Percentiles rank a stretch among this genome's conserved stretches.
phyloP scores from a whole-genome alignment of 2,888 invertebrate genomes.

The Nomada flava region DNA sequence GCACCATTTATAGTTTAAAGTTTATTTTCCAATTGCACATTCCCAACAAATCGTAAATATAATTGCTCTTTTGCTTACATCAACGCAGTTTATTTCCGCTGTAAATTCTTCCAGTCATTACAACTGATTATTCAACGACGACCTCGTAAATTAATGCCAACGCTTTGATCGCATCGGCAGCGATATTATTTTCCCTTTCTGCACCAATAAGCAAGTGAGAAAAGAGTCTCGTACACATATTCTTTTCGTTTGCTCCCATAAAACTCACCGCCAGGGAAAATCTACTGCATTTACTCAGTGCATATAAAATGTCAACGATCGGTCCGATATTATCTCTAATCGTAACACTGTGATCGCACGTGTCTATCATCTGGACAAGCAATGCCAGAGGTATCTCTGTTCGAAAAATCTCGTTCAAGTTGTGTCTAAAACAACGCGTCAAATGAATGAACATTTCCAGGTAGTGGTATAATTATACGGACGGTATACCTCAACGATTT shows the following conservation, averaged over 20 bases:
- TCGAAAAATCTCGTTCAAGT: slow-evolving; percentile 69
- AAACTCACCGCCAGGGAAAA: slow-evolving; percentile 75
- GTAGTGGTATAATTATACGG: neutral
- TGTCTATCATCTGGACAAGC: slow-evolving; percentile 71
- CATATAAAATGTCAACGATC: slow-evolving; percentile 74
- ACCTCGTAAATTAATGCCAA: slow-evolving; percentile 39
- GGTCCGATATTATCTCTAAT: slow-evolving; percentile 39
- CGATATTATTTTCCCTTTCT: neutral
- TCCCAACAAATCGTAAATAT: neutral
- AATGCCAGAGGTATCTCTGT: slow-evolving; percentile 71
- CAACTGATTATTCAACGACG: slow-evolving; percentile 1
- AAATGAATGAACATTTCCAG: neutral
- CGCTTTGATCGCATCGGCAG: slow-evolving; percentile 19
- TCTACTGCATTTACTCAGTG: slow-evolving; percentile 74
- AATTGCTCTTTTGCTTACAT: neutral
- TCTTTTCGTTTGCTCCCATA: slow-evolving; percentile 68
- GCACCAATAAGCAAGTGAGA: slow-evolving; percentile 18
- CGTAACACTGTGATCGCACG: slow-evolving; percentile 54
- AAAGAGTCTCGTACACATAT: slow-evolving; percentile 51
- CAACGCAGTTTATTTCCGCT: neutral
- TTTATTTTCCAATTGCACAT: neutral
- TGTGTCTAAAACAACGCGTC: slow-evolving; percentile 65
- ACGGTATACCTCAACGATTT: slow-evolving; percentile 39
- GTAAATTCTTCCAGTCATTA: neutral
- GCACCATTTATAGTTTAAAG: slow-evolving; percentile 24